Percentiles rank a stretch among this genome's conserved stretches.
Conservation (phyloP, 2,888 invertebrate species). For the Teleogryllus oceanicus region DNA sequence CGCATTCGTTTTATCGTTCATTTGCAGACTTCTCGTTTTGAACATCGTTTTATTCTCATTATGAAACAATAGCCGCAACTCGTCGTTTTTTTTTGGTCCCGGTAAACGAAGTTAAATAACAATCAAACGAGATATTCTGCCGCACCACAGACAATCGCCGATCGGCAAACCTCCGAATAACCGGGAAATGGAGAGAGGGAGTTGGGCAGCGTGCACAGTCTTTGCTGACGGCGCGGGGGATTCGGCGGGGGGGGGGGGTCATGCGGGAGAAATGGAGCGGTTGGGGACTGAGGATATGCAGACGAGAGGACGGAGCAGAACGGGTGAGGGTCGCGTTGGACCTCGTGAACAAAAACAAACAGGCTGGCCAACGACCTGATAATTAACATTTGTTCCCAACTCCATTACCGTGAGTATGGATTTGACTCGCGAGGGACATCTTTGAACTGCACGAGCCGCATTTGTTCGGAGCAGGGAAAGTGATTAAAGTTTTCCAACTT, state of each 20-base stretch:
- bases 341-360: neutral
- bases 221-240: neutral
- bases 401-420: neutral
- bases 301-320: too few relatives aligned
- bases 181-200: neutral
- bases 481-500: neutral
- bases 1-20: constrained; percentile 18
- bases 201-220: neutral
- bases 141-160: neutral
- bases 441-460: neutral
- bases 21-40: constrained; percentile 18
- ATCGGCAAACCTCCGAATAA: neutral
- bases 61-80: constrained; percentile 7
- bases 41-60: constrained; percentile 18
- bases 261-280: neutral
- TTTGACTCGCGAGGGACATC: neutral
- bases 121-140: neutral
- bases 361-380: neutral
- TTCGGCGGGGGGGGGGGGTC: neutral
- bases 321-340: neutral
- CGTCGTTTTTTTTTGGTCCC: neutral
- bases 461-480: neutral
- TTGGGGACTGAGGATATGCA: too few relatives aligned
- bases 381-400: constrained; percentile 9
- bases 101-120: constrained; percentile 9